Conservation (phyloP, 2,888 invertebrate genomes). For the Colostygia pectinataria region DNA sequence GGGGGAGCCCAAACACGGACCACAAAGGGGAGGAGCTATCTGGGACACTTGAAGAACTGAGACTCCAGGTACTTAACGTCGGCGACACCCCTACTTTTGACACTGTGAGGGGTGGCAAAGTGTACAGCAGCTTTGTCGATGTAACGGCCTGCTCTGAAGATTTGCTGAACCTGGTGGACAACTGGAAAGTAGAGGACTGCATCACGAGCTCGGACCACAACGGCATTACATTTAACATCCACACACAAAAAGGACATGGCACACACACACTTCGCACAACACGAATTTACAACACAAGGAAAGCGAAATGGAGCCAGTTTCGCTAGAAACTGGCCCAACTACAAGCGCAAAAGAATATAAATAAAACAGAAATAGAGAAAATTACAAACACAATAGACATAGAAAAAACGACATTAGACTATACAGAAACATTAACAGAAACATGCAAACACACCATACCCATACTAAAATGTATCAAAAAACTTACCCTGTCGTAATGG, state of each 20-base stretch:
- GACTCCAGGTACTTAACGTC: not conserved
- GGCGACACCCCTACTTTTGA: too few species aligned
- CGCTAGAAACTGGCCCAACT: constrained; percentile 20
- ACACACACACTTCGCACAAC: constrained; percentile 8
- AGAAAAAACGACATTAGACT: not conserved
- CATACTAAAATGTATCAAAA: not conserved
- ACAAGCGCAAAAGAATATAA: constrained; percentile 1
- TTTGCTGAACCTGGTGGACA: not conserved
- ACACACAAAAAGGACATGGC: constrained; percentile 13
- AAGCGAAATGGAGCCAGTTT: constrained; percentile 15
- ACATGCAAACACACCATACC: constrained; percentile 9
- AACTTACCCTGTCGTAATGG: constrained; percentile 21
- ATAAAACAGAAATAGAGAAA: constrained; percentile 4
- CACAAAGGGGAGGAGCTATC: not conserved
- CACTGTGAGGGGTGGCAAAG: not conserved
- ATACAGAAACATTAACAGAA: constrained; percentile 4
- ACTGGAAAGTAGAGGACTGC: not conserved
- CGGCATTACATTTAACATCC: constrained; percentile 30
- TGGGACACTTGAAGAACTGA: not conserved
- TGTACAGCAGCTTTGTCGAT: not conserved
- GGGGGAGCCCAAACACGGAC: not conserved
- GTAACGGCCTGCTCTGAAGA: too few species aligned
- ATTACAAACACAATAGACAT: constrained; percentile 10
- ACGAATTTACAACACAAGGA: constrained; percentile 14
- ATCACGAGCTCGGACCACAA: constrained; percentile 35